Evolutionary conservation across 2,888 invertebrate species (phyloP).

Genomic region (Chironomus riparius): DNA sequence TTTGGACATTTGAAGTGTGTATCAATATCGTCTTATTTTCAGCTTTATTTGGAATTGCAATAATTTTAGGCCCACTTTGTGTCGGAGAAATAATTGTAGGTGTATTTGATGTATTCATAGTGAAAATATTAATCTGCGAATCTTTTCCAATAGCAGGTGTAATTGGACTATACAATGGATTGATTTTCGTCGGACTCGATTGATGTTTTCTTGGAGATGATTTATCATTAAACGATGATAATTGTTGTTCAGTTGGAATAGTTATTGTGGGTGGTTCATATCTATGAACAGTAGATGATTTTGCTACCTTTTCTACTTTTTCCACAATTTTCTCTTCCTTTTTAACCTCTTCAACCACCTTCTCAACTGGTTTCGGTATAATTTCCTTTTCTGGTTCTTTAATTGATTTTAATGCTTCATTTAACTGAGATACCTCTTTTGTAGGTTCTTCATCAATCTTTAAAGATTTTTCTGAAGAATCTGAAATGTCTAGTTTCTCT

Average conservation of each 20-base stretch:
- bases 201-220: conserved; percentile 29
- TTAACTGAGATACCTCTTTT: background rate
- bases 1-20: conserved; percentile 29
- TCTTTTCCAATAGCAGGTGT: background rate
- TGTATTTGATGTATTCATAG: background rate
- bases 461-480: conserved; percentile 34
- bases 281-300: conserved; percentile 41
- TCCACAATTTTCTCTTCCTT: background rate
- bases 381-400: background rate
- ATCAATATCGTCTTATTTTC: conserved; percentile 9
- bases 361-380: background rate
- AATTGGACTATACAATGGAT: background rate
- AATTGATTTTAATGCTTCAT: background rate
- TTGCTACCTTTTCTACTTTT: conserved; percentile 25
- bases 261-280: conserved; percentile 51
- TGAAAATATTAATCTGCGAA: background rate
- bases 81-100: background rate
- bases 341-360: background rate
- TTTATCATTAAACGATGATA: conserved; percentile 36
- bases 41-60: background rate
- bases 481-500: conserved; percentile 43
- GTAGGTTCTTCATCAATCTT: background rate
- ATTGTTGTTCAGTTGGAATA: conserved; percentile 48
- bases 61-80: background rate
- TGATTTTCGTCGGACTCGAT: background rate